Evolutionary conservation across 2,113 vertebrate genomes (phyloP).

Genomic region (Piaya cayana): DNA sequence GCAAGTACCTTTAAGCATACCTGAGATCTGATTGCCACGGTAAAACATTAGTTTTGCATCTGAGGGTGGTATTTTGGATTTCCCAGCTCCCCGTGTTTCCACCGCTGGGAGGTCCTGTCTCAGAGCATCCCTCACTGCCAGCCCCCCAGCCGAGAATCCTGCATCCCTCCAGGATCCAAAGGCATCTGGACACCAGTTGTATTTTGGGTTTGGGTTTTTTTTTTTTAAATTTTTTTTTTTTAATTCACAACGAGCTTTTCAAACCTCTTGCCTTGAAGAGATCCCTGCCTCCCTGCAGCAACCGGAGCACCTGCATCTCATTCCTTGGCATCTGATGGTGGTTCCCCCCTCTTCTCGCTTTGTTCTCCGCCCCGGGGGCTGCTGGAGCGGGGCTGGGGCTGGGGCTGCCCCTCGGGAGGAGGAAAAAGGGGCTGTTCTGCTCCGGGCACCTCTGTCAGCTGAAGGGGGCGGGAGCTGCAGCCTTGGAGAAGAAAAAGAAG

Average conservation of each 20-base stretch:
- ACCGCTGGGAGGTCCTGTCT: background rate
- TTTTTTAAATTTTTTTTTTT: too few species aligned
- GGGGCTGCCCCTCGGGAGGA: background rate
- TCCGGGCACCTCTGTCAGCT: constrained; percentile 16
- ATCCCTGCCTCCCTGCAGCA: background rate
- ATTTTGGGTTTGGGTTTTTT: too few species aligned
- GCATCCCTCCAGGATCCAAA: background rate
- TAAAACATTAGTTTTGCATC: background rate
- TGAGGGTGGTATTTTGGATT: background rate
- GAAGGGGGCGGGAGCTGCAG: constrained; percentile 46
- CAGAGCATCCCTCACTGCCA: background rate
- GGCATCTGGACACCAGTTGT: background rate
- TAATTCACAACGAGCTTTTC: background rate
- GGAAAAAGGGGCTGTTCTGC: background rate
- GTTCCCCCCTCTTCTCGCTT: background rate
- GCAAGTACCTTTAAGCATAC: background rate
- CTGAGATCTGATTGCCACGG: background rate
- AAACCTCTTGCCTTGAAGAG: background rate
- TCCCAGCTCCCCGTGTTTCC: background rate
- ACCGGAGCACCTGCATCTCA: background rate
- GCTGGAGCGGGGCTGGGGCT: background rate
- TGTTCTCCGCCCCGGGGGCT: background rate
- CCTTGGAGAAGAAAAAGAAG: background rate
- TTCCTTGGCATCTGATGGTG: background rate
- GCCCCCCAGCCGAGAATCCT: background rate